Evolutionary conservation across 1,140 invertebrate species (phyloP).

Genomic region (Pachypeltis micranthus): DNA sequence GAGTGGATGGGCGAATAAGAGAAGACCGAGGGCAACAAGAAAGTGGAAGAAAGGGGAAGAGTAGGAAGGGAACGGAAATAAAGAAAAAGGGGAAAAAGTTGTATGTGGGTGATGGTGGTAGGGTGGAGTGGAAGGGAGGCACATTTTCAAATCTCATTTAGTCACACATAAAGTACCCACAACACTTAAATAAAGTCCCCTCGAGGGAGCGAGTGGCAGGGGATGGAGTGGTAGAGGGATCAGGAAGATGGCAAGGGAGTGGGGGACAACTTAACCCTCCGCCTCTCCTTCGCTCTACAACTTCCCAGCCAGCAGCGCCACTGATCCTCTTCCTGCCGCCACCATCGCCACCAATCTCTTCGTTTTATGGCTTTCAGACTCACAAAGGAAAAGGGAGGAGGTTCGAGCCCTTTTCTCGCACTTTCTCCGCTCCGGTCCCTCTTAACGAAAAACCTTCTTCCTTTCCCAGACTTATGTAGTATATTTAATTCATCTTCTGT

Average conservation of each 20-base stretch:
- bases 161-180: conserved; percentile 16
- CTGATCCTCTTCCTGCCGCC: too few species aligned
- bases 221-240: too few species aligned
- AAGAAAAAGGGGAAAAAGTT: not conserved
- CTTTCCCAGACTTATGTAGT: not conserved
- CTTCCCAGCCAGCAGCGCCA: too few species aligned
- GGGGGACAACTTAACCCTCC: not conserved
- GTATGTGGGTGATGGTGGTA: too few species aligned
- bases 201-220: not conserved
- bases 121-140: too few species aligned
- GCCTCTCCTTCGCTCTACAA: too few species aligned
- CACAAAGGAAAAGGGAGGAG: not conserved
- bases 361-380: conserved; percentile 2
- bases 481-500: conserved; percentile 10
- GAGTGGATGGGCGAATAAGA: too few species aligned
- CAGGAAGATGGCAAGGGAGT: too few species aligned
- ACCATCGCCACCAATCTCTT: too few species aligned
- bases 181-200: conserved; percentile 16
- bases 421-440: not conserved
- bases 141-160: conserved; percentile 16
- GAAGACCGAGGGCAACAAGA: too few species aligned
- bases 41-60: not conserved
- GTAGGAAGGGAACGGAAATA: not conserved
- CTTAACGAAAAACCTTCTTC: conserved; percentile 4
- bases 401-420: conserved; percentile 2